Evolutionary conservation across 2,888 invertebrate species (phyloP), one percentile per base, ranked within the genome.

Genomic region (Drosophila niveifrons): DNA sequence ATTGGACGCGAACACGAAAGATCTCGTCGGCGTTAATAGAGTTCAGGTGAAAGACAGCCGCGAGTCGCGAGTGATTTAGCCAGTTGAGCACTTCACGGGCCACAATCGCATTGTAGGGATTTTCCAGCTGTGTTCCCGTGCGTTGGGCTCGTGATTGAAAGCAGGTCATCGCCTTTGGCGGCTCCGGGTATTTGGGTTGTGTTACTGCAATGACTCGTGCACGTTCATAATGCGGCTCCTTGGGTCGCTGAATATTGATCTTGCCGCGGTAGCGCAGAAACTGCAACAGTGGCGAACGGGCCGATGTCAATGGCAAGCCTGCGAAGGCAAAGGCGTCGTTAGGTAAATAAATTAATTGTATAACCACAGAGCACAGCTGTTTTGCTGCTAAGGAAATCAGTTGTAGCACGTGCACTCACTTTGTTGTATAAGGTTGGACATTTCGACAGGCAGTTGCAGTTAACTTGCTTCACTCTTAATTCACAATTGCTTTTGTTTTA

Each of bases 181-280:
- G 93, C 46, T 94, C 93, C 9, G 93, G 92, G 83, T 94, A 95
- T 44, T 93, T 93, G 0, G 96, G 96, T 85, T 94, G 94, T 0
- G 95, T 92, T n/a, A 96, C 92, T 75, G 94, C 94, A 48, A 95
- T 91, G 44, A 95, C 93, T 76, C 94, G 93, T 15, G 95, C 95
- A 74, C 95, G 94, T 75, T 94, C 94, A 89, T 94, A 96, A 91
- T 96, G 96, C 1, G 96, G 95, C 53, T 94, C 92, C 85, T 94
- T 94, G 1, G 97, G 97, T 75, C 93, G 94, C 90, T 96, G 95
- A 44, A 97, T 94, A 88, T 97, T 97, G 56, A 97, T 95, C 93
- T 96, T 96, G 2, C 95, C 95, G 18, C 95, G 94, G 90, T 94
- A 96, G 78, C 97, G 93, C 89, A 94, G 94, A 6, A 94, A 93